A percentile compares a stretch with the other conserved stretches of the same genome.
Evolutionary conservation across 2,797 vertebrate genomes (phyloP).

Genomic region (Centropyge bicolor): DNA sequence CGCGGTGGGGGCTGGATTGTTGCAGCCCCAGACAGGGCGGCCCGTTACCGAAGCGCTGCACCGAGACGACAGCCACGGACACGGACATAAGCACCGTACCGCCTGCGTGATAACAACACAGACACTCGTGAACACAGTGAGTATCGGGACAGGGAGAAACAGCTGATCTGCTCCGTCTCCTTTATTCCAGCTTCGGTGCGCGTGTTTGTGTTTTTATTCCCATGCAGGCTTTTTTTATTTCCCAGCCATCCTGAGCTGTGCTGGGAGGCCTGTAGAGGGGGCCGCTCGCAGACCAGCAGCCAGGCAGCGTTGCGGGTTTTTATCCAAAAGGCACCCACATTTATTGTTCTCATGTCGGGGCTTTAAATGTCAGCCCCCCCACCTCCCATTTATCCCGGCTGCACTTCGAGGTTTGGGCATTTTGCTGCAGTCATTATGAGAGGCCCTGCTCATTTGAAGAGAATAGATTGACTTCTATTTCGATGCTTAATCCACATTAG

Average conservation of each 20-base stretch:
- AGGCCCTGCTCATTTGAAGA: constrained; percentile 40
- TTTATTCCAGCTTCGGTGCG: neutral
- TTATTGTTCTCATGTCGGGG: constrained; percentile 72
- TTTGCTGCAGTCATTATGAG: constrained; percentile 61
- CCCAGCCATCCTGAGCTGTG: constrained; percentile 67
- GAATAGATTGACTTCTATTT: constrained; percentile 37
- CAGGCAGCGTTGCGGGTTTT: constrained; percentile 63
- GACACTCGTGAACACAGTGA: constrained; percentile 75
- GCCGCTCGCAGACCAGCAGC: constrained; percentile 63
- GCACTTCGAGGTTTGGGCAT: neutral
- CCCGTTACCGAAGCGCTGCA: constrained; percentile 80
- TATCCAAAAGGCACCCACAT: constrained; percentile 34
- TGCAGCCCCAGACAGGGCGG: constrained; percentile 83
- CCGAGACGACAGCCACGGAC: constrained; percentile 71
- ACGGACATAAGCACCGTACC: constrained; percentile 60
- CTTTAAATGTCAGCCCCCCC: constrained; percentile 33
- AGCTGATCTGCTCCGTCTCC: too few species aligned
- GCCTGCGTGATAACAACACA: constrained; percentile 71
- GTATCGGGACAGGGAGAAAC: constrained; percentile 46
- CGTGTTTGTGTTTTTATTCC: constrained; percentile 50
- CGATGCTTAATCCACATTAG: neutral
- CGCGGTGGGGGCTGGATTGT: constrained; percentile 73
- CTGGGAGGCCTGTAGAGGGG: constrained; percentile 81
- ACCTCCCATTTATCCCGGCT: constrained; percentile 8
- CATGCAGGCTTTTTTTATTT: constrained; percentile 42